These are phyloP conservation scores for Ptychobarbus kaznakovi DNA, from an alignment of 2,797 vertebrate species.

Conservation along the genomic window DNA sequence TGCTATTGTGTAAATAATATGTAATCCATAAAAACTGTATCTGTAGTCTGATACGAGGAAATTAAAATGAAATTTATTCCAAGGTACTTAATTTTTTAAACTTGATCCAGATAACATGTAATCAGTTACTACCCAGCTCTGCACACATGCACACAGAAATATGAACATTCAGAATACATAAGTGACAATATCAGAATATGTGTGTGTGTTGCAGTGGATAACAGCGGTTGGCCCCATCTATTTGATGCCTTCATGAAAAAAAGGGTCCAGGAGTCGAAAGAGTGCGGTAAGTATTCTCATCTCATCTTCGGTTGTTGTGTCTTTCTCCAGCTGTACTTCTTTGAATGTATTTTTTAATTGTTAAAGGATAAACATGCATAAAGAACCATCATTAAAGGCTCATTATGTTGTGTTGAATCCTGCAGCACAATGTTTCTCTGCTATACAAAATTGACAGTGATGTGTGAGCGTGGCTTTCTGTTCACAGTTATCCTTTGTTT, in stretches of 20 bases:
- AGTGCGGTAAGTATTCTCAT: slow-evolving; percentile 62
- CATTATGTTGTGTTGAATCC: background rate
- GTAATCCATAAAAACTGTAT: background rate
- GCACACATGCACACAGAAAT: slow-evolving; percentile 2
- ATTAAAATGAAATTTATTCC: background rate
- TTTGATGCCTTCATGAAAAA: slow-evolving; percentile 67
- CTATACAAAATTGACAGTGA: background rate
- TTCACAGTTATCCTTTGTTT: background rate
- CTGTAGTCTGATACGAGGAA: too few species aligned
- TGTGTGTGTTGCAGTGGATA: slow-evolving; percentile 67
- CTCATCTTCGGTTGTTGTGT: background rate
- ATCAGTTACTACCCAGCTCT: background rate
- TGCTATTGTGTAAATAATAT: background rate
- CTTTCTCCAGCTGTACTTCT: background rate
- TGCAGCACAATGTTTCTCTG: background rate
- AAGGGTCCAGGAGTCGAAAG: slow-evolving; percentile 63
- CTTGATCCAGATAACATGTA: background rate
- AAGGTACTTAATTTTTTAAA: background rate
- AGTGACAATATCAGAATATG: background rate
- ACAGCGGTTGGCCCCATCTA: slow-evolving; percentile 72
- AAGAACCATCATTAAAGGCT: background rate
- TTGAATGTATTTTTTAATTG: background rate
- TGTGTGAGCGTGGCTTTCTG: background rate
- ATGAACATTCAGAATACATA: background rate
- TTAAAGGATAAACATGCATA: slow-evolving; percentile 2